Percentiles rank a stretch among this genome's conserved stretches.
Evolutionary conservation across 2,888 invertebrate genomes (phyloP).

Genomic region (Gnatocerus cornutus): DNA sequence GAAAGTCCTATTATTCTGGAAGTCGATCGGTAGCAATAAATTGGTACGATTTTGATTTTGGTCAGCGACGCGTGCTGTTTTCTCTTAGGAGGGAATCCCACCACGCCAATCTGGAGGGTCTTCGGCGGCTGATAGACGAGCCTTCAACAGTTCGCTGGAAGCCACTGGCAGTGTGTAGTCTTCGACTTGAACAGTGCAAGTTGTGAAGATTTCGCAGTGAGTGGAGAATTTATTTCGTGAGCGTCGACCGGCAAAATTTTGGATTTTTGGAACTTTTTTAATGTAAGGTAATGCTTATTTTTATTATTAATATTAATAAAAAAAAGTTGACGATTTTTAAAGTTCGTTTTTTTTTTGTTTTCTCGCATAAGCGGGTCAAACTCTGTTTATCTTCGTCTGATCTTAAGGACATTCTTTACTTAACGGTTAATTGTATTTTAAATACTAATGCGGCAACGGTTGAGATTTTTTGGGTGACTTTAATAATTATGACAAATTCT

Average conservation of each 20-base stretch:
- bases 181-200: slow-evolving; percentile 33
- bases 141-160: slow-evolving; percentile 30
- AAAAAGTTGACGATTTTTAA: too few species aligned
- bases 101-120: slow-evolving; percentile 9
- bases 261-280: slow-evolving; percentile 12
- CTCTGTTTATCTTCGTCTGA: too few species aligned
- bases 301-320: too few species aligned
- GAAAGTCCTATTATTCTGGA: slow-evolving; percentile 25
- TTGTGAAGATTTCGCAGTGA: slow-evolving; percentile 21
- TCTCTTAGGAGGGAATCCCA: slow-evolving; percentile 28
- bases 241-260: not conserved
- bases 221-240: not conserved
- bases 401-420: too few species aligned
- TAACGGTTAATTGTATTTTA: too few species aligned
- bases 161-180: slow-evolving; percentile 33
- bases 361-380: too few species aligned
- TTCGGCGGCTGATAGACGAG: slow-evolving; percentile 22
- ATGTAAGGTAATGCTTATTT: too few species aligned
- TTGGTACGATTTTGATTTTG: slow-evolving; percentile 5
- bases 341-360: too few species aligned
- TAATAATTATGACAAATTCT: too few species aligned
- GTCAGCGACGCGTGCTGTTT: slow-evolving; percentile 36
- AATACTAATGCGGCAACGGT: too few species aligned
- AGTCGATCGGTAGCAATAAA: too few species aligned
- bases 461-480: too few species aligned